Base-by-base conservation (phyloP, 1,140 invertebrate species). In the Scaptomyza montana region DNA sequence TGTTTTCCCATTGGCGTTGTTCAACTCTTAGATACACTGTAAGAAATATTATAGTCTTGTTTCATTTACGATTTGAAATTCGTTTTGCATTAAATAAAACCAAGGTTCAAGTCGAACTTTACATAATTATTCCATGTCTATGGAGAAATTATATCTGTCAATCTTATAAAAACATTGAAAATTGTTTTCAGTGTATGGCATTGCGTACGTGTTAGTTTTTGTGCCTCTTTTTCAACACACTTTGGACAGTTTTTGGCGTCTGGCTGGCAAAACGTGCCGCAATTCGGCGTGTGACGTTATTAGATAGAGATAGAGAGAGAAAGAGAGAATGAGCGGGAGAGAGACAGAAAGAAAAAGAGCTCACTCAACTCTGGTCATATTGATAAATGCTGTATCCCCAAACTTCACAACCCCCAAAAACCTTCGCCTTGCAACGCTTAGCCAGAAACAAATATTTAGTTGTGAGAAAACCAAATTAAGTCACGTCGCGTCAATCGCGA, bases 401-500 rank as follows among this genome's bases (percentile, higher is more conserved):
- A n/a, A 0, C 16, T 16, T 30, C 12, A 0, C 39, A 41, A 7
- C 30, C 30, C 30, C 30, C 16, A 16, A 0, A 33, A 33, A 2
- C 33, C 33, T 36, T 36, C 7, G 30, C 30, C 30, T 33, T 33
- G 33, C 33, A 9, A n/a, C n/a, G 39, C 39, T 16, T 49, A 57
- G 46, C 55, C 50, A 76, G 67, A 65, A 89, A 84, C 77, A 85
- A 85, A 86, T 66, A 86, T 86, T 86, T 87, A 89, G 79, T 87
- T 82, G 70, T 89, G 63, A 75, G 56, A 73, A 80, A 71, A 84
- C 80, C 70, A 90, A 90, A 90, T 90, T 87, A 89, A 90, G 87
- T 90, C 87, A 90, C 87, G 87, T 90, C 77, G 79, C 72, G 70
- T 65, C 87, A 90, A 90, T 90, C 87, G 89, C 82, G 87, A 62